Conservation (phyloP, 37 sponge, comb jelly and placozoan genomes). For the Cladorhizidae sp. region DNA sequence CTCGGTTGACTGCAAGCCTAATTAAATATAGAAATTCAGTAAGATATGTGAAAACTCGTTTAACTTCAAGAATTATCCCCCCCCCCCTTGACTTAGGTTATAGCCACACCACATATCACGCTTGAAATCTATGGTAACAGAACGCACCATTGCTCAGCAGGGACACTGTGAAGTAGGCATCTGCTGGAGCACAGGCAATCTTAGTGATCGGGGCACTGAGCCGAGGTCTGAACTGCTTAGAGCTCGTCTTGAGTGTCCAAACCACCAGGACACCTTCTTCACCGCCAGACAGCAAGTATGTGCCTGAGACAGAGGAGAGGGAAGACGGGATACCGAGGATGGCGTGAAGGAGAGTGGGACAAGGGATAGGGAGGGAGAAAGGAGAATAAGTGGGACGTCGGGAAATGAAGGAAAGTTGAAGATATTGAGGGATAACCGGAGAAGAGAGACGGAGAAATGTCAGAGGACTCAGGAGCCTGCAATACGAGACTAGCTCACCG, state of each 20-base stretch:
- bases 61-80: too few relatives aligned
- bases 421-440: neutral
- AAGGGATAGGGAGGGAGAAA: neutral
- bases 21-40: too few relatives aligned
- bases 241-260: conserved; percentile 79
- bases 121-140: too few relatives aligned
- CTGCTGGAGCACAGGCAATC: conserved; percentile 55
- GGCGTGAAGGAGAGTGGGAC: neutral
- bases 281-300: conserved; percentile 90
- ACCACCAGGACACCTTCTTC: conserved; percentile 89
- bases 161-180: conserved; percentile 57
- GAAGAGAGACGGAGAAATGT: too few relatives aligned
- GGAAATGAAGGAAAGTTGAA: neutral
- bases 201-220: conserved; percentile 71
- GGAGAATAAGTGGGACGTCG: neutral
- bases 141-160: conserved; percentile 71
- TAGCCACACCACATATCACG: too few relatives aligned
- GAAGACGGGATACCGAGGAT: neutral
- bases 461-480: too few relatives aligned
- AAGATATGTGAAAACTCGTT: too few relatives aligned
- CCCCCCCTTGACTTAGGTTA: too few relatives aligned
- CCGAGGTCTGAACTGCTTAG: conserved; percentile 77
- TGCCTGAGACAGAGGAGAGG: conserved; percentile 32
- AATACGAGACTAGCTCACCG: conserved; percentile 36
- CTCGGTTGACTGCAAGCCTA: too few relatives aligned